Evolutionary conservation across 2,113 vertebrate species (phyloP).

Genomic region (Otus sunia): DNA sequence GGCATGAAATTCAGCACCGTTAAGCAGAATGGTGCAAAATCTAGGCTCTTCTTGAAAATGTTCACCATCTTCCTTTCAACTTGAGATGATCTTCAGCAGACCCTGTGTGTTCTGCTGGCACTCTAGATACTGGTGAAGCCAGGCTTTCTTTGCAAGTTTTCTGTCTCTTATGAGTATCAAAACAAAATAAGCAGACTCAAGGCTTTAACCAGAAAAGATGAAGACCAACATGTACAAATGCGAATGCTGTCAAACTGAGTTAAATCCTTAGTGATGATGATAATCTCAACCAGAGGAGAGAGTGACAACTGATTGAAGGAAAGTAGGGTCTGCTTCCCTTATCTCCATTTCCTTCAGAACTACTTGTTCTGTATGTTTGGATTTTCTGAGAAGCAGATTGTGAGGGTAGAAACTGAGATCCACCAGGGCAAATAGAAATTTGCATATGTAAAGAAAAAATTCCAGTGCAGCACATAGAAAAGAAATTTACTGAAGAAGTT

Average conservation of each 20-base stretch:
- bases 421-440: neutral
- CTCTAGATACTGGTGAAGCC: neutral
- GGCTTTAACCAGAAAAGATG: constrained; percentile 28
- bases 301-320: constrained; percentile 30
- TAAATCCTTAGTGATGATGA: constrained; percentile 15
- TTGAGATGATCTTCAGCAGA: neutral
- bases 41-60: neutral
- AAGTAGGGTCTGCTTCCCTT: constrained; percentile 34
- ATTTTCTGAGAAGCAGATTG: constrained; percentile 63
- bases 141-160: neutral
- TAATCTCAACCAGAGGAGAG: neutral
- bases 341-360: constrained; percentile 44
- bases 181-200: neutral
- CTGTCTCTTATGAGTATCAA: neutral
- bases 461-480: neutral
- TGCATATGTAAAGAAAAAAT: neutral
- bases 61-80: neutral
- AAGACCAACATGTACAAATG: constrained; percentile 41
- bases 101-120: neutral
- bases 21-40: neutral
- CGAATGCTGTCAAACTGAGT: constrained; percentile 54
- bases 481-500: neutral
- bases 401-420: constrained; percentile 17
- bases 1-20: neutral
- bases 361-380: constrained; percentile 41